These are phyloP conservation scores for Pterostichus niger DNA, from an alignment of 2,888 invertebrate species.

Conservation along the genomic window DNA sequence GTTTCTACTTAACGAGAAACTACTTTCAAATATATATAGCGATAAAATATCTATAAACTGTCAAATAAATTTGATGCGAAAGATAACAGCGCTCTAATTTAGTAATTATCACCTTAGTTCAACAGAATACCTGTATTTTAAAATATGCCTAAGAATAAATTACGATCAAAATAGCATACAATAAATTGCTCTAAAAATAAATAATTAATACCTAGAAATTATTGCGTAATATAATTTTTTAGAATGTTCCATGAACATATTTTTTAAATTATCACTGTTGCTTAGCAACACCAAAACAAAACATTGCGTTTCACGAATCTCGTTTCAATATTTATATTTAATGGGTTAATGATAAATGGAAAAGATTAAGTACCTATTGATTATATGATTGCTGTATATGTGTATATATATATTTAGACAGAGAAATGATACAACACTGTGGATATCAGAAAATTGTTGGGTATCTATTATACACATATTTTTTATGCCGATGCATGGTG, in stretches of 20 bases:
- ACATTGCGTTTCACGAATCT: slow-evolving; percentile 65
- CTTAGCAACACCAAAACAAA: slow-evolving; percentile 61
- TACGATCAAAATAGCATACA: slow-evolving; percentile 1
- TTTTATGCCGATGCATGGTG: slow-evolving; percentile 22
- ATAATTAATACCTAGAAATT: slow-evolving; percentile 7
- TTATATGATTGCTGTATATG: slow-evolving; percentile 58
- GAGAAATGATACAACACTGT: slow-evolving; percentile 41
- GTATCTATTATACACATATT: slow-evolving; percentile 23
- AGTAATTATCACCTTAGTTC: slow-evolving; percentile 23
- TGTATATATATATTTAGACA: slow-evolving; percentile 58
- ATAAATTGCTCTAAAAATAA: slow-evolving; percentile 17
- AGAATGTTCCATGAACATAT: slow-evolving; percentile 18
- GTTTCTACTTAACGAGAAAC: slow-evolving; percentile 1
- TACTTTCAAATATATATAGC: slow-evolving; percentile 18
- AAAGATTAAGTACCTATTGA: slow-evolving; percentile 64
- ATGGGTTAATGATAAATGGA: slow-evolving; percentile 66
- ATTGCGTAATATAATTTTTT: slow-evolving; percentile 27
- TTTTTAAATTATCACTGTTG: slow-evolving; percentile 57
- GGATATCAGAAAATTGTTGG: slow-evolving; percentile 59
- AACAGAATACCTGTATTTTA: slow-evolving; percentile 17
- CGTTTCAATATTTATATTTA: slow-evolving; percentile 64
- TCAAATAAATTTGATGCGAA: slow-evolving; percentile 42
- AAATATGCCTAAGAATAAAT: slow-evolving; percentile 13
- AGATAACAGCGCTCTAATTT: slow-evolving; percentile 39
- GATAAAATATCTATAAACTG: slow-evolving; percentile 40